Conservation (phyloP, 2,888 invertebrate species). For the Disparrhopalites patrizii region DNA sequence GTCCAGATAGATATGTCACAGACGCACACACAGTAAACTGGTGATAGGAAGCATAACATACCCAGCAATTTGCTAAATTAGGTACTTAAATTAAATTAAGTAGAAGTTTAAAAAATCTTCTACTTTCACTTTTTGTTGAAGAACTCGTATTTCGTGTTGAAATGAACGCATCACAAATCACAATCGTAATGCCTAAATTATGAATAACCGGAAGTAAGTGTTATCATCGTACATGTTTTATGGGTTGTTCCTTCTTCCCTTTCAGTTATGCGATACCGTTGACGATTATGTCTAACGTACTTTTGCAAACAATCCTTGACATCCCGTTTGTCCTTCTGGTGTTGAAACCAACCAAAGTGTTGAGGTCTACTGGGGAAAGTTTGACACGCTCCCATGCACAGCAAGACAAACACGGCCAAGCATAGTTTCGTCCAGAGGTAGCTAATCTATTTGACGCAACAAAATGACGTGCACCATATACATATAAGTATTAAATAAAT, state of each 20-base stretch:
- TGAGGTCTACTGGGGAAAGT: slow-evolving; percentile 3
- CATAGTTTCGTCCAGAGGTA: slow-evolving; percentile 27
- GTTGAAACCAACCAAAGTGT: slow-evolving; percentile 5
- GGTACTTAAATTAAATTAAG: not conserved
- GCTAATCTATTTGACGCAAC: slow-evolving; percentile 12
- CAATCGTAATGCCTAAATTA: not conserved
- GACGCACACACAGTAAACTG: slow-evolving; percentile 40
- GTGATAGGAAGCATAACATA: no score
- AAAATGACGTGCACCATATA: not conserved
- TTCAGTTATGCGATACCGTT: no score
- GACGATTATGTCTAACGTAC: no score
- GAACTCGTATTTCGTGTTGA: no score
- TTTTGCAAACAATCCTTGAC: slow-evolving; percentile 12
- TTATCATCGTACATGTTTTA: slow-evolving; percentile 10
- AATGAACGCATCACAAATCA: not conserved
- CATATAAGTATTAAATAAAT: not conserved
- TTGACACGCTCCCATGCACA: slow-evolving; percentile 19
- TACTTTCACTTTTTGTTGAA: no score
- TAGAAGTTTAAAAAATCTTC: no score
- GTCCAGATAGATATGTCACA: slow-evolving; percentile 35
- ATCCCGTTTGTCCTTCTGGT: not conserved
- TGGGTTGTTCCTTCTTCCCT: not conserved
- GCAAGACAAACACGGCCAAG: slow-evolving; percentile 14
- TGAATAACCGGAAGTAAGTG: no score
- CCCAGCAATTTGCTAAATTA: not conserved